A percentile compares a stretch with the other conserved stretches of the same genome.
These are phyloP conservation scores for Callospermophilus lateralis DNA, from an alignment of 2,113 vertebrate species.

Conservation along the genomic window DNA sequence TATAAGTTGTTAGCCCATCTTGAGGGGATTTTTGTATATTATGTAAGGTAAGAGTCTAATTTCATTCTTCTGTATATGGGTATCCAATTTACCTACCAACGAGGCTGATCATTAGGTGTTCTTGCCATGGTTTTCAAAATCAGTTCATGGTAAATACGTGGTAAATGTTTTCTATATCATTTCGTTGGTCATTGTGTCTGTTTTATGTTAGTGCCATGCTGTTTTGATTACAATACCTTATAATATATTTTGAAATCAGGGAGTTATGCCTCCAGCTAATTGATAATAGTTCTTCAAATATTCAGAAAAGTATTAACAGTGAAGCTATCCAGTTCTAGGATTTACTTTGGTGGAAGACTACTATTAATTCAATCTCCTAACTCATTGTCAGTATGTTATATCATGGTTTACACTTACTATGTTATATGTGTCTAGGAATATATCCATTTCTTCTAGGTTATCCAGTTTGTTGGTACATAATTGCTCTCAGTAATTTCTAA, in stretches of 20 bases:
- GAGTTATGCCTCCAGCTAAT: neutral
- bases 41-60: neutral
- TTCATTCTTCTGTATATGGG: too few relatives aligned
- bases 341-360: neutral
- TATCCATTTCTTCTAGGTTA: neutral
- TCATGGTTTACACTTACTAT: neutral
- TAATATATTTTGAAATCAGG: neutral
- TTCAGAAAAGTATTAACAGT: neutral
- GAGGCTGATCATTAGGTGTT: neutral
- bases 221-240: neutral
- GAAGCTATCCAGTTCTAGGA: neutral
- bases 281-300: neutral
- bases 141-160: too few relatives aligned
- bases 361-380: neutral
- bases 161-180: too few relatives aligned
- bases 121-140: neutral
- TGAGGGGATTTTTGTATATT: neutral
- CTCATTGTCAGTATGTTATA: neutral
- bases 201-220: neutral
- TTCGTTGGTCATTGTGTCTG: neutral
- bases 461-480: neutral
- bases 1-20: neutral
- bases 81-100: neutral
- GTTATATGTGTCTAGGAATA: neutral
- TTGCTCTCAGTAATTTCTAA: neutral